A percentile compares a stretch with the other conserved stretches of the same genome.
These are phyloP conservation scores for Aurelia sp. DNA, from an alignment of 30 jellyfish, hydroid and myxozoan genomes.

Conservation along the genomic window DNA sequence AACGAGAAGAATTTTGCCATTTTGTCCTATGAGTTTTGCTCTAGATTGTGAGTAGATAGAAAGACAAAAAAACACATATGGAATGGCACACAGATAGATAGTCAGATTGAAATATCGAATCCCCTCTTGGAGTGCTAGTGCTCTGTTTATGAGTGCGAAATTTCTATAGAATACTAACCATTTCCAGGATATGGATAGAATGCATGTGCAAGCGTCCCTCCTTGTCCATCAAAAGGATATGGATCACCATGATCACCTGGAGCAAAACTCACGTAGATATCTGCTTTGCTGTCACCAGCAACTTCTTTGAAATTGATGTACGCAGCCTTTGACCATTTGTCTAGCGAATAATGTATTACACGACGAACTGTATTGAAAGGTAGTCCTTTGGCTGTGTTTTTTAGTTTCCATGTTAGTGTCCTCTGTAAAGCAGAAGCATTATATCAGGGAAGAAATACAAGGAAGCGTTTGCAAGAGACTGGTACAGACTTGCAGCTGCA, in stretches of 20 bases:
- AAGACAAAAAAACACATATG: too few relatives aligned
- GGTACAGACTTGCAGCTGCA: neutral
- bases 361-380: conserved; percentile 8
- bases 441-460: neutral
- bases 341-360: conserved; percentile 12
- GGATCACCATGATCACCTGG: conserved; percentile 20
- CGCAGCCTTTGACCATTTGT: conserved; percentile 63
- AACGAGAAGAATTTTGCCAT: too few relatives aligned
- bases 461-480: neutral
- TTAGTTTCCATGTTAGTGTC: conserved; percentile 77
- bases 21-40: too few relatives aligned
- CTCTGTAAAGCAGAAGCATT: conserved; percentile 1
- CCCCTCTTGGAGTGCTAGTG: neutral
- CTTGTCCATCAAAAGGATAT: conserved; percentile 84
- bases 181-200: conserved; percentile 76
- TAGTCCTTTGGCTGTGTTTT: conserved; percentile 16
- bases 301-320: conserved; percentile 41
- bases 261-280: conserved; percentile 26
- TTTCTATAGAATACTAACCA: conserved; percentile 24
- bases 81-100: too few relatives aligned
- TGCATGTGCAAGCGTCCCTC: conserved; percentile 97
- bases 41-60: too few relatives aligned
- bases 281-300: conserved; percentile 10
- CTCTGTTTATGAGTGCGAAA: neutral
- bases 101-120: too few relatives aligned